These are phyloP conservation scores for Excalfactoria chinensis DNA, from an alignment of 2,113 vertebrate genomes.

Conservation along the genomic window DNA sequence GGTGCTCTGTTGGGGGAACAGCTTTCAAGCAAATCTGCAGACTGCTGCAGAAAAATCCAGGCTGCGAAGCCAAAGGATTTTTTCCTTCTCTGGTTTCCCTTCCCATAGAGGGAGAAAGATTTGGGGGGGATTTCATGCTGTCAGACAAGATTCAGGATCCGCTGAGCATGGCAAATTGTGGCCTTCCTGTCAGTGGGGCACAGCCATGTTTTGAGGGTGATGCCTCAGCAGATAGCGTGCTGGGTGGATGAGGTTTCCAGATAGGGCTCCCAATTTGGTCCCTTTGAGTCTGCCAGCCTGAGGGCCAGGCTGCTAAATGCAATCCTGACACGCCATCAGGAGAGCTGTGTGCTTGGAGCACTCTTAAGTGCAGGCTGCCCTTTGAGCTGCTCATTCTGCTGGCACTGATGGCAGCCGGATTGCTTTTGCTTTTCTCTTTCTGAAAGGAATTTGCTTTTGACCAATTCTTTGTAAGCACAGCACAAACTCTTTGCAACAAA, in stretches of 20 bases:
- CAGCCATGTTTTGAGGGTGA: rapidly evolving
- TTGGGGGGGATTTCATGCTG: neutral
- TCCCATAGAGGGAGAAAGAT: neutral
- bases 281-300: neutral
- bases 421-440: neutral
- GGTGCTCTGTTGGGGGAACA: neutral
- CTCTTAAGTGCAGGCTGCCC: neutral
- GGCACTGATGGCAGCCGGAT: neutral
- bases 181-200: neutral
- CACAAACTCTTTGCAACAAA: neutral
- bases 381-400: neutral
- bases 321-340: neutral
- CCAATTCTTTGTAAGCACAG: neutral
- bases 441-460: neutral
- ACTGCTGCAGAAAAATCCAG: neutral
- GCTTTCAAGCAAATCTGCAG: neutral
- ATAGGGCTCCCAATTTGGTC: neutral
- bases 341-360: neutral
- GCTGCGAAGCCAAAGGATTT: neutral
- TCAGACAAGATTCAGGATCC: neutral
- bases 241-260: neutral
- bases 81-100: neutral
- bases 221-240: neutral
- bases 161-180: neutral
- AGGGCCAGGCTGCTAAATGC: neutral